Percentiles rank a stretch among this genome's conserved stretches.
phyloP scores from a whole-genome alignment of 2,888 invertebrate genomes.

The Meiosimyza platycephala region DNA sequence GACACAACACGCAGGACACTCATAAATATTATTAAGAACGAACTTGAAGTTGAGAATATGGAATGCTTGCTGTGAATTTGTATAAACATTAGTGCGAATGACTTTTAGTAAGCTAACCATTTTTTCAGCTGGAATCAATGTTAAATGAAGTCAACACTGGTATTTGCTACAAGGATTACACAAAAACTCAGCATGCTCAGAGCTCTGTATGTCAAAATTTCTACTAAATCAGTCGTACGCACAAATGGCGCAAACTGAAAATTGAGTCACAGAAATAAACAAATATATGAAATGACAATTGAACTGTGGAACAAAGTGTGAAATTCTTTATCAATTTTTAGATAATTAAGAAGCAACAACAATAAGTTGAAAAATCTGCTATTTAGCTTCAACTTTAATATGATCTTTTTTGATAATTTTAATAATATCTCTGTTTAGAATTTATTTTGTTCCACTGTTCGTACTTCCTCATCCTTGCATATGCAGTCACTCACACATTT shows the following conservation, averaged over 20 bases:
- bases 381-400: no score
- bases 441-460: not conserved
- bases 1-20: not conserved
- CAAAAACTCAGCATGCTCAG: slow-evolving; percentile 25
- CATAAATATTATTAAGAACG: not conserved
- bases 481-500: not conserved
- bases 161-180: slow-evolving; percentile 18
- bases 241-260: slow-evolving; percentile 22
- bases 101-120: not conserved
- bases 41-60: no score
- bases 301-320: no score
- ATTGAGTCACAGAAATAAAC: slow-evolving; percentile 29
- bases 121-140: slow-evolving; percentile 22
- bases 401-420: no score
- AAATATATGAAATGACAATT: slow-evolving; percentile 1
- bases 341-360: no score
- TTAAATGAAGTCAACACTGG: slow-evolving; percentile 31
- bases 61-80: slow-evolving; percentile 26
- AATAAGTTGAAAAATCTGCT: no score
- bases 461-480: not conserved
- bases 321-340: no score
- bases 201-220: no score
- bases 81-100: slow-evolving; percentile 30
- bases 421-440: no score
- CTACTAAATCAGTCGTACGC: slow-evolving; percentile 6